Conservation (phyloP, 2,797 vertebrate species). For the Hirundo rustica region DNA sequence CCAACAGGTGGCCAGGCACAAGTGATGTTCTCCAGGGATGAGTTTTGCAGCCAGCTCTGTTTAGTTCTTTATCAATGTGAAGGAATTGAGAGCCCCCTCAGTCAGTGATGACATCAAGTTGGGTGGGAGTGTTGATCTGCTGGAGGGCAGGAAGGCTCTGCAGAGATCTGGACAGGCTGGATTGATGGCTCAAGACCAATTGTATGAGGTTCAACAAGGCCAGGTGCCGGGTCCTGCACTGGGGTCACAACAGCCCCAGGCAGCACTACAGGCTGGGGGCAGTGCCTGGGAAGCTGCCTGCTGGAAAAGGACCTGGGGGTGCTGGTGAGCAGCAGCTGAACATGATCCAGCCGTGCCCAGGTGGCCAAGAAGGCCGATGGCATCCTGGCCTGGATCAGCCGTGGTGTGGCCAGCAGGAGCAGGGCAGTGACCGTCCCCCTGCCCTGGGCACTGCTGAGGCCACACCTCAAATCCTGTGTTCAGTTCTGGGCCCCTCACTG, state of each 20-base stretch:
- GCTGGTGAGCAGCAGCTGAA: background rate
- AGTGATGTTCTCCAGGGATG: background rate
- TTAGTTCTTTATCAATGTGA: background rate
- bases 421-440: background rate
- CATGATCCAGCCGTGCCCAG: background rate
- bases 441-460: background rate
- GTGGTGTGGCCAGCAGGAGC: background rate
- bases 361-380: background rate
- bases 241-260: no score
- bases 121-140: rapidly evolving
- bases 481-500: background rate
- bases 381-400: background rate
- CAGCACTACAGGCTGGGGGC: background rate
- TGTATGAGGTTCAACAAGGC: rapidly evolving
- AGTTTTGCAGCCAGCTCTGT: background rate
- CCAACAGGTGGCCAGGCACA: background rate
- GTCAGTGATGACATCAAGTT: background rate
- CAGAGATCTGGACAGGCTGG: background rate
- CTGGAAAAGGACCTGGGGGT: background rate
- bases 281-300: no score
- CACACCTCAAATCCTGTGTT: no score
- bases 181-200: rapidly evolving
- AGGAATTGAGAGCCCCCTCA: background rate
- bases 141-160: background rate
- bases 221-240: rapidly evolving